Evolutionary conservation across 1,140 invertebrate genomes (phyloP).

Genomic region (Sarcophaga bullata): DNA sequence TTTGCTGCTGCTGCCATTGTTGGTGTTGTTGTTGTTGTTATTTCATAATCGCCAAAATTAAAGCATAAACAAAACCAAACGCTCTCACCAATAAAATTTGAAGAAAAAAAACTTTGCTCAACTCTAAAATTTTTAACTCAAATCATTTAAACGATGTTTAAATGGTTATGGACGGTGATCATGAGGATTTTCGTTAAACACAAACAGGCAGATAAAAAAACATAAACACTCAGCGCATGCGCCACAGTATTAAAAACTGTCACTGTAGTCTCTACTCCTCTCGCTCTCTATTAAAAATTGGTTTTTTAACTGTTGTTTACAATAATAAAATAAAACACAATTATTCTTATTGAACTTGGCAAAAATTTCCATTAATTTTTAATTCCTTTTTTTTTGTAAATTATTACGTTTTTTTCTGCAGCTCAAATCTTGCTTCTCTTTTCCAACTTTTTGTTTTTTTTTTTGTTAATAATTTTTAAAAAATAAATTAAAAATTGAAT

Average conservation of each 20-base stretch:
- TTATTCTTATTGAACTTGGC: background rate
- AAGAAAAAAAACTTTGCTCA: background rate
- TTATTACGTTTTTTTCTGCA: background rate
- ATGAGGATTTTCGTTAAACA: conserved; percentile 1
- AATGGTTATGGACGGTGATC: too few species aligned
- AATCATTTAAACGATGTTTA: background rate
- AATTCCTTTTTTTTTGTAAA: background rate
- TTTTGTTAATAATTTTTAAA: background rate
- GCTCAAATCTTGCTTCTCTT: background rate
- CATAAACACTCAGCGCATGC: background rate
- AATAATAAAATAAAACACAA: background rate
- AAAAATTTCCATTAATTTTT: conserved; percentile 31
- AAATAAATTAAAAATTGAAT: conserved; percentile 22
- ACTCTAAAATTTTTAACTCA: background rate
- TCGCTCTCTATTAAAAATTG: background rate
- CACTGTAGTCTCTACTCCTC: background rate
- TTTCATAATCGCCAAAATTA: conserved; percentile 11
- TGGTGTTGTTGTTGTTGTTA: background rate
- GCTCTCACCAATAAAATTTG: background rate
- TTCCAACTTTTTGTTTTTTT: conserved; percentile 27
- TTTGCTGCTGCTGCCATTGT: background rate
- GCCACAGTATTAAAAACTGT: background rate
- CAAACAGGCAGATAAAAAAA: background rate
- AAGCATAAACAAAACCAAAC: background rate
- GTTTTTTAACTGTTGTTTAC: background rate